A percentile compares a stretch with the other conserved stretches of the same genome.
Evolutionary conservation across 2,888 invertebrate species (phyloP).

Genomic region (Apodemia zela): DNA sequence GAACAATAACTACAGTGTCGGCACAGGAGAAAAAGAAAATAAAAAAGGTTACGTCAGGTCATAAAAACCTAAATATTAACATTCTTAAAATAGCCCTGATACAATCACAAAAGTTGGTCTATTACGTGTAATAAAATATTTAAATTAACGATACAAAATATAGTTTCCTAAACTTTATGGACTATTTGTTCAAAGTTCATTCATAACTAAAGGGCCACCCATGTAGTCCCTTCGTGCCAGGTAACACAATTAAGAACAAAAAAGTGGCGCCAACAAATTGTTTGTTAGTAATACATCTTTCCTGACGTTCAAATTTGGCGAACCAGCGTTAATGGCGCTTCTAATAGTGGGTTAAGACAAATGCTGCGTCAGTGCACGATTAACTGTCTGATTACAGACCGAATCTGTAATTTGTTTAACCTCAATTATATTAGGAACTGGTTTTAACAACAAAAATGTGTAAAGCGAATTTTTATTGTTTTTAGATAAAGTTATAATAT

Average conservation of each 20-base stretch:
- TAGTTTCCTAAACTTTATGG: neutral
- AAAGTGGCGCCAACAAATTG: conserved; percentile 26
- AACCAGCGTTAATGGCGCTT: conserved; percentile 25
- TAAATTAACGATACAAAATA: neutral
- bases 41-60: neutral
- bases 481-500: too few relatives aligned
- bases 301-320: conserved; percentile 18
- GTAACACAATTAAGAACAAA: conserved; percentile 25
- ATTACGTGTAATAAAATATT: neutral
- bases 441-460: neutral
- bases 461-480: neutral
- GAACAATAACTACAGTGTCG: too few relatives aligned
- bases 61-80: neutral
- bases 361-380: conserved; percentile 24
- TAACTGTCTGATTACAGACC: conserved; percentile 20
- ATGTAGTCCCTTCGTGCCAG: conserved; percentile 22
- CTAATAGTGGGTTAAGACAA: conserved; percentile 28
- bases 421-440: conserved; percentile 19
- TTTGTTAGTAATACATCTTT: conserved; percentile 24
- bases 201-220: conserved; percentile 27
- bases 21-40: too few relatives aligned
- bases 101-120: neutral
- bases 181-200: conserved; percentile 20
- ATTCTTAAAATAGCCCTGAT: neutral
- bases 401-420: conserved; percentile 24